Conservation (phyloP, 1,140 invertebrate genomes). For the Myzus persicae region DNA sequence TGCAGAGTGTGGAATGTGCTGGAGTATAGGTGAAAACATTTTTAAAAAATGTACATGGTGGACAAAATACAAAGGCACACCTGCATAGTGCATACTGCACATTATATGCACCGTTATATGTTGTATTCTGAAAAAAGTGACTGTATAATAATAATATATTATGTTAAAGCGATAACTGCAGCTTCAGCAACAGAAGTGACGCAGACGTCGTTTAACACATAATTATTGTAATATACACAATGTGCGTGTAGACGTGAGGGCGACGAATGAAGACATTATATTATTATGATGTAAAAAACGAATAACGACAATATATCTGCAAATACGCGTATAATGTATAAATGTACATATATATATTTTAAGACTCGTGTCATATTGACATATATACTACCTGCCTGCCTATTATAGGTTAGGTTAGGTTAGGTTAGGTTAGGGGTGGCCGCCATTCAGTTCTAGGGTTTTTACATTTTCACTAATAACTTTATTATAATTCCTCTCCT, state of each 20-base stretch:
- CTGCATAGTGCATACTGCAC: not conserved
- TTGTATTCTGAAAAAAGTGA: not conserved
- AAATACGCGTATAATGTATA: not conserved
- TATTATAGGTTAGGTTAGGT: no score
- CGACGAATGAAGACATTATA: not conserved
- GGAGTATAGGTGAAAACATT: not conserved
- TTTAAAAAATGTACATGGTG: not conserved
- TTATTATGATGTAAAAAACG: not conserved
- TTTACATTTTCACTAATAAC: not conserved
- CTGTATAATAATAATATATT: not conserved
- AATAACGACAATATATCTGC: not conserved
- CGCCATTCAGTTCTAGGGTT: no score
- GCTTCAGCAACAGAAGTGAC: not conserved
- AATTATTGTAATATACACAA: not conserved
- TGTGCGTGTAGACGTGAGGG: not conserved
- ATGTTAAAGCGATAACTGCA: not conserved
- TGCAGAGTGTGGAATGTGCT: not conserved
- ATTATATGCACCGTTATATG: not conserved
- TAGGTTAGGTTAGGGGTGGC: no score
- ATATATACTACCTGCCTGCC: not conserved
- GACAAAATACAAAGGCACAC: not conserved
- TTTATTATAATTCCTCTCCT: not conserved
- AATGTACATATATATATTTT: no score
- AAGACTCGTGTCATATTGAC: not conserved
- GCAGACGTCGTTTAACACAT: not conserved